A percentile compares a stretch with the other conserved stretches of the same genome.
Conservation (phyloP, 2,888 invertebrate genomes). For the Synergus japonicus region DNA sequence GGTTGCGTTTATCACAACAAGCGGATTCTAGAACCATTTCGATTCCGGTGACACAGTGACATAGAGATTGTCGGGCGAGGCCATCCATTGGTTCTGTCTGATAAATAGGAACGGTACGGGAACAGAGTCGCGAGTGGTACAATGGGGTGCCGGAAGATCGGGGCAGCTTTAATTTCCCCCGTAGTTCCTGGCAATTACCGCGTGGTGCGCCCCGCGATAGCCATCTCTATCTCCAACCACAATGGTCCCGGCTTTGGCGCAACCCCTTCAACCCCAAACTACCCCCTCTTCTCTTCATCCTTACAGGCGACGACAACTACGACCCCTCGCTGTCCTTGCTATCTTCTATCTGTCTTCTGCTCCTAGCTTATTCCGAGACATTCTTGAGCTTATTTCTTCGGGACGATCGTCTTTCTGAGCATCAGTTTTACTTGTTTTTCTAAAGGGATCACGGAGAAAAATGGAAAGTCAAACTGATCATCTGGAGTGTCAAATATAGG, state of each 20-base stretch:
- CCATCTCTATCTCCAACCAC: constrained; percentile 74
- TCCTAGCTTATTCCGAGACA: constrained; percentile 44
- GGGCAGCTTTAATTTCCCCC: constrained; percentile 76
- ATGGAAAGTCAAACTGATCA: too few relatives aligned
- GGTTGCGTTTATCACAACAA: constrained; percentile 22
- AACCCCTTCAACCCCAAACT: constrained; percentile 54
- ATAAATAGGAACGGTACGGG: constrained; percentile 71
- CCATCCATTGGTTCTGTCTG: constrained; percentile 67
- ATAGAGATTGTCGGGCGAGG: constrained; percentile 65
- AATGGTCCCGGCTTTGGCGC: constrained; percentile 62
- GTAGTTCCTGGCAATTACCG: constrained; percentile 75
- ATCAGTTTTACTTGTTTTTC: constrained; percentile 1
- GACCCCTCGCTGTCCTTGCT: constrained; percentile 52
- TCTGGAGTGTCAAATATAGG: too few relatives aligned
- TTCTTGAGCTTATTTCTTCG: constrained; percentile 45
- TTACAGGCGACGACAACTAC: constrained; percentile 53
- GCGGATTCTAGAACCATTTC: constrained; percentile 54
- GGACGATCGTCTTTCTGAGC: constrained; percentile 42
- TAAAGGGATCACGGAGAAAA: background rate
- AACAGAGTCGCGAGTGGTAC: constrained; percentile 67
- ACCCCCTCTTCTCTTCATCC: constrained; percentile 42
- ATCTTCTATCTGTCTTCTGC: constrained; percentile 53
- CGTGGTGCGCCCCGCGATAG: constrained; percentile 72
- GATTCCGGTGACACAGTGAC: constrained; percentile 74
- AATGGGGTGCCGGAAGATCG: constrained; percentile 72